Evolutionary conservation across 2,888 invertebrate genomes (phyloP).

Genomic region (Mythimna vitellina): DNA sequence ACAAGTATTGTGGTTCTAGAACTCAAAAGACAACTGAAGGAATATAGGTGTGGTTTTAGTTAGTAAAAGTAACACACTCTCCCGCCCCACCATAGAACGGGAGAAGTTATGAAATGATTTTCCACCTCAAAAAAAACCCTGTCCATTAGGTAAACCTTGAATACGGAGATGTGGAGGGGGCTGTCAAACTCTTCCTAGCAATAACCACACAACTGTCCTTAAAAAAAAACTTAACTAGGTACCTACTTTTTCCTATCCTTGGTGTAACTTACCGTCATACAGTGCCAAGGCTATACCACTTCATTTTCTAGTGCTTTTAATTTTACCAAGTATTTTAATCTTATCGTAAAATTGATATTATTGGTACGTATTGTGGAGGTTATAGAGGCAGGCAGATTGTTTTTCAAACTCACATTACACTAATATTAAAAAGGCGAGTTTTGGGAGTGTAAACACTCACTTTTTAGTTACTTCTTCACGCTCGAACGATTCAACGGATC

Average conservation of each 20-base stretch:
- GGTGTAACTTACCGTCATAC: background rate
- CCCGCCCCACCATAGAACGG: no score
- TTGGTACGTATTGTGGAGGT: background rate
- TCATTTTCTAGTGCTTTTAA: constrained; percentile 7
- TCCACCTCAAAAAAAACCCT: background rate
- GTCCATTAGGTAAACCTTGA: no score
- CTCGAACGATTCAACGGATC: no score
- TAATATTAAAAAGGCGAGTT: no score
- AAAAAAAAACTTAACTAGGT: background rate
- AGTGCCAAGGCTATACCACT: constrained; percentile 14
- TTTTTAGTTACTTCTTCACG: no score
- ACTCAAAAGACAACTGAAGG: no score
- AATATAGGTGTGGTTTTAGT: no score
- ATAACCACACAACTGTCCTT: background rate
- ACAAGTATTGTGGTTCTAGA: no score
- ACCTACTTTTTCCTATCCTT: constrained; percentile 7
- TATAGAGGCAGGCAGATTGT: background rate
- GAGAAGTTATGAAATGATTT: no score
- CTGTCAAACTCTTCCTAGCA: background rate
- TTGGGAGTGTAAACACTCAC: no score
- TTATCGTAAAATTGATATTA: constrained; percentile 11
- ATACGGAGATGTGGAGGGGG: background rate
- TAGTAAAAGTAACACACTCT: no score
- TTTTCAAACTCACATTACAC: background rate
- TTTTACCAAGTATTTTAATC: constrained; percentile 18